These are phyloP conservation scores for Phymorhynchus buccinoides DNA, from an alignment of 1,140 invertebrate genomes.

Conservation along the genomic window DNA sequence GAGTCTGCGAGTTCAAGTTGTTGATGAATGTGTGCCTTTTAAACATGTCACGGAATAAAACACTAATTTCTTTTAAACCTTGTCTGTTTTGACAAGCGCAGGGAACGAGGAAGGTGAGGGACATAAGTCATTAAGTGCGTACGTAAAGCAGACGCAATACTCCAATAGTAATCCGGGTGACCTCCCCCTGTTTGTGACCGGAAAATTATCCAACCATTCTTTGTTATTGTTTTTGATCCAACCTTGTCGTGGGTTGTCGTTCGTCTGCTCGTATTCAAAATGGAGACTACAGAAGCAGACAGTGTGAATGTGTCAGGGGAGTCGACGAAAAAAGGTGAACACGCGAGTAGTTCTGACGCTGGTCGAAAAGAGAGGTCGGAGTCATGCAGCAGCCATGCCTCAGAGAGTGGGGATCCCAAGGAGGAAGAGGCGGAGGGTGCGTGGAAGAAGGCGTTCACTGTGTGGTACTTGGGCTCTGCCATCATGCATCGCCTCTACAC, in stretches of 20 bases:
- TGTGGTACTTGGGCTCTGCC: conserved; percentile 63
- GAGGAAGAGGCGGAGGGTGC: background rate
- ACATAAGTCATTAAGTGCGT: no score
- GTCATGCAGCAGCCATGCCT: background rate
- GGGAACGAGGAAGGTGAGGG: no score
- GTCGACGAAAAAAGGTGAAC: background rate
- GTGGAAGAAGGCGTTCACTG: conserved; percentile 46
- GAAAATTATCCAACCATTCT: background rate
- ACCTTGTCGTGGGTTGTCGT: conserved; percentile 25
- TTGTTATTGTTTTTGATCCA: conserved; percentile 15
- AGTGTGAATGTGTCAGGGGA: no score
- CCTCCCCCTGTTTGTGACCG: no score
- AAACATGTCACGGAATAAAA: no score
- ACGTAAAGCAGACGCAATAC: no score
- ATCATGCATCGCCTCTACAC: conserved; percentile 67
- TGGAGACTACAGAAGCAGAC: background rate
- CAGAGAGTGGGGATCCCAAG: background rate
- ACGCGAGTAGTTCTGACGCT: background rate
- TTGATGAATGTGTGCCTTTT: no score
- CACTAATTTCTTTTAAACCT: no score
- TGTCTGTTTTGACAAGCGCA: no score
- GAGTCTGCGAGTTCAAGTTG: no score
- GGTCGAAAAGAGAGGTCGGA: background rate
- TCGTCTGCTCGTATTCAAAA: conserved; percentile 27
- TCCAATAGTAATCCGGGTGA: no score